Evolutionary conservation across 2,888 invertebrate genomes (phyloP).

Genomic region (Noctua janthina): DNA sequence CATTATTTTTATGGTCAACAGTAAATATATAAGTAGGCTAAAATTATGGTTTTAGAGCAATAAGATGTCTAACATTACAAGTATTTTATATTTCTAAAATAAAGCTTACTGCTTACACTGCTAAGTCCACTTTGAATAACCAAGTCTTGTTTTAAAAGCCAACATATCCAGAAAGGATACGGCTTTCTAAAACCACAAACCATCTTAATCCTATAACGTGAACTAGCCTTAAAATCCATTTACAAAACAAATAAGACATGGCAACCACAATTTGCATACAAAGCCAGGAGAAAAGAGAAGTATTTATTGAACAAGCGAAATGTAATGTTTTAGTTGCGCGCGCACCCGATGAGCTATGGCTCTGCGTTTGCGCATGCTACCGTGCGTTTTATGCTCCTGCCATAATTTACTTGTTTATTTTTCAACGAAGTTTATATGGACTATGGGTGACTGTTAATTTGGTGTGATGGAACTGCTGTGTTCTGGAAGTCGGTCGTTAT

Average conservation of each 20-base stretch:
- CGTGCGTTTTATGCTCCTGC: constrained; percentile 71
- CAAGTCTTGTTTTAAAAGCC: neutral
- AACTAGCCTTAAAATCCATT: constrained; percentile 55
- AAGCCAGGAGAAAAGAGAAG: constrained; percentile 78
- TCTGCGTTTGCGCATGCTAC: constrained; percentile 71
- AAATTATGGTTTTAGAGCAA: constrained; percentile 19
- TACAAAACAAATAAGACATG: constrained; percentile 71
- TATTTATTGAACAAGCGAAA: constrained; percentile 78
- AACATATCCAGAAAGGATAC: neutral
- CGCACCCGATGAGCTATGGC: constrained; percentile 74
- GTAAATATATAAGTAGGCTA: constrained; percentile 20
- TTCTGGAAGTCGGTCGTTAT: constrained; percentile 17
- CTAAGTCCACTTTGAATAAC: neutral
- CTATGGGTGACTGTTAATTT: constrained; percentile 54
- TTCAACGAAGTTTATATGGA: constrained; percentile 51
- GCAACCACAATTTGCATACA: constrained; percentile 80
- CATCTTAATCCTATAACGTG: constrained; percentile 2
- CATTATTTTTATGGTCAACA: constrained; percentile 40
- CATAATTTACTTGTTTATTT: constrained; percentile 65
- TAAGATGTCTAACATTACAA: neutral
- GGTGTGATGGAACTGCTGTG: constrained; percentile 17
- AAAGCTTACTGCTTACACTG: neutral
- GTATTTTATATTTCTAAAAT: neutral
- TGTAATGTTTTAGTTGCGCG: constrained; percentile 68
- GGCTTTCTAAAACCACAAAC: constrained; percentile 27